A percentile compares a stretch with the other conserved stretches of the same genome.
phyloP scores from a whole-genome alignment of 2,797 vertebrate species.

The Sebastes cheni region DNA sequence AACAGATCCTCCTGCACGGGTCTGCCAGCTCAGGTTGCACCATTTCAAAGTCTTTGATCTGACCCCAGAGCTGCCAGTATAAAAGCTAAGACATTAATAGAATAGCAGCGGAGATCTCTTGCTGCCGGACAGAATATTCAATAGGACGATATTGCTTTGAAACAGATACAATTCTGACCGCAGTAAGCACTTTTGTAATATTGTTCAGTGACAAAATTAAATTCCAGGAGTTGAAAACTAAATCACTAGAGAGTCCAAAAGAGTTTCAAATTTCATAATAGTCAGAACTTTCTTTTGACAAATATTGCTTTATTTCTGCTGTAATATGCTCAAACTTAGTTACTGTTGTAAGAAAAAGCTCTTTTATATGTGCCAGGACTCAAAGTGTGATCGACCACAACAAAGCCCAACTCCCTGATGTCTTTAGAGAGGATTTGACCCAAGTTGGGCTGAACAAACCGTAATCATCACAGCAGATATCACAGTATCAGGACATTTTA shows the following conservation, averaged over 20 bases:
- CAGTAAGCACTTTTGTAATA: slow-evolving; percentile 52
- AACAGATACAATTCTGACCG: slow-evolving; percentile 33
- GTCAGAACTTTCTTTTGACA: background rate
- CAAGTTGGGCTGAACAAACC: slow-evolving; percentile 13
- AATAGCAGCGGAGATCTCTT: slow-evolving; percentile 24
- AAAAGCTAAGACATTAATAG: slow-evolving; percentile 16
- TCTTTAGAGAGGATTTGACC: slow-evolving; percentile 20
- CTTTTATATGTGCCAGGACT: background rate
- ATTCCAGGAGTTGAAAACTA: slow-evolving; percentile 43
- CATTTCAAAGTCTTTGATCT: slow-evolving; percentile 28
- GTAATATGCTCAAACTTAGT: slow-evolving; percentile 1
- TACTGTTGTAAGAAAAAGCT: background rate
- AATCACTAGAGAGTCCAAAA: slow-evolving; percentile 21
- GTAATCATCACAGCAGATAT: slow-evolving; percentile 17
- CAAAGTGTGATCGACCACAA: slow-evolving; percentile 9
- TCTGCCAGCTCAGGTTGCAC: slow-evolving; percentile 16
- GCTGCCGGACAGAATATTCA: slow-evolving; percentile 30
- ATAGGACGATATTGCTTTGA: slow-evolving; percentile 16
- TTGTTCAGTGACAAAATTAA: slow-evolving; percentile 43
- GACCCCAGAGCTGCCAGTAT: slow-evolving; percentile 11
- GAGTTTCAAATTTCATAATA: slow-evolving; percentile 27
- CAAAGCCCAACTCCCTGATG: slow-evolving; percentile 7
- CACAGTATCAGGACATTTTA: slow-evolving; percentile 29
- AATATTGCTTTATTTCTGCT: slow-evolving; percentile 12
- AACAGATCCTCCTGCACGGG: background rate